Evolutionary conservation across 2,888 invertebrate genomes (phyloP), one percentile per base, ranked within the genome.

Genomic region (Achlya flavicornis): DNA sequence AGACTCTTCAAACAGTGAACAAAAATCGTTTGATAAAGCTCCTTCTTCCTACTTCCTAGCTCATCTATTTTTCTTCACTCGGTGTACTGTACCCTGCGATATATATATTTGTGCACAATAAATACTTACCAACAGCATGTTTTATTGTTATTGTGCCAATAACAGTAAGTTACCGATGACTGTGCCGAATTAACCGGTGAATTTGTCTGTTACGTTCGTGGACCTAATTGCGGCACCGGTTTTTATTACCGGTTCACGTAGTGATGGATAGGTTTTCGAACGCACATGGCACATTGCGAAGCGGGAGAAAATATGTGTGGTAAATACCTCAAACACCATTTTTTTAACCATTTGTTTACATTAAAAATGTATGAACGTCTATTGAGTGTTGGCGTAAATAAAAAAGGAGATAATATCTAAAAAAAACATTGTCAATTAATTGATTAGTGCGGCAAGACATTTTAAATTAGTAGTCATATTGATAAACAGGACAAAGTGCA

Each of bases 61-160:
- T 10, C 19, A 53, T 53, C 8, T 19, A n/a, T 53, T 53, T 53
- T 53, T 19, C 19, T 19, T 19, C 6, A 53, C 53, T 57, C 63
- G 32, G 63, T 63, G 64, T 63, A 62, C 53, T 69, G 38, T 26
- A 26, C 61, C 61, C 62, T 60, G 65, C 66, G 64, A 67, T 66
- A 72, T 67, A 72, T 74, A 72, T 68, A 70, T 64, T 64, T 64
- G 58, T 26, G 43, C 65, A 69, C 71, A 53, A 72, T 67, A 70
- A 72, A 70, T 70, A 69, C 70, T 59, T 53, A 19, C 67, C 38
- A 60, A 57, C 61, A 57, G 61, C 62, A 65, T 68, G 70, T 64
- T 76, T 76, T 76, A 76, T 67, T 67, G 74, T 74, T 77, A 77
- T 75, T 72, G 77, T 57, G 16, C 58, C 65, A 69, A 77, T 77